Evolutionary conservation across 2,113 vertebrate genomes (phyloP).

Genomic region (Ceuthmochares aereus): DNA sequence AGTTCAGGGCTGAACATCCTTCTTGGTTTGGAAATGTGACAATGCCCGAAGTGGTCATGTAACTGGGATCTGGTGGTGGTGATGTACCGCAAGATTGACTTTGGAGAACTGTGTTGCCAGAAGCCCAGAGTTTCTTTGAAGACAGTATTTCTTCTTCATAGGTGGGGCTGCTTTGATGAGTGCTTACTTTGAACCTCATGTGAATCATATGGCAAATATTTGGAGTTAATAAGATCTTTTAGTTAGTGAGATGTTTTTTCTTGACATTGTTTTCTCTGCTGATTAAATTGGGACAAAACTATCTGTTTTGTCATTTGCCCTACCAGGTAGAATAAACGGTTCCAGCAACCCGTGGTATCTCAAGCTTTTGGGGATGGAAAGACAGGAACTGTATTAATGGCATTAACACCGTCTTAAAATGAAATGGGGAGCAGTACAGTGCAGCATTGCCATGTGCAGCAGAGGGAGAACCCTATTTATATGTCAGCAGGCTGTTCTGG

Average conservation of each 20-base stretch:
- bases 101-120: background rate
- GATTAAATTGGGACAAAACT: background rate
- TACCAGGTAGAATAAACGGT: background rate
- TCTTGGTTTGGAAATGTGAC: background rate
- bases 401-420: background rate
- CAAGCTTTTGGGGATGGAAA: background rate
- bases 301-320: background rate
- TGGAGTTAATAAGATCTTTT: background rate
- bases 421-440: background rate
- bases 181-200: background rate
- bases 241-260: background rate
- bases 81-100: background rate
- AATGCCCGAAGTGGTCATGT: background rate
- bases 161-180: background rate
- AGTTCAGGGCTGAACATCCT: background rate
- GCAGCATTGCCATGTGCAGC: background rate
- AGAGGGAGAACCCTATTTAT: constrained; percentile 13
- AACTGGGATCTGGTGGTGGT: background rate
- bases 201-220: background rate
- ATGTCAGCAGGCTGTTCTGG: background rate
- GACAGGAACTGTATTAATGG: background rate
- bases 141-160: background rate
- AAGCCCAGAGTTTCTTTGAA: background rate
- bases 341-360: background rate
- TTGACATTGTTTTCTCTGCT: background rate